Base-by-base conservation (phyloP, 2,888 invertebrate genomes). In the Gymnocheta viridis region DNA sequence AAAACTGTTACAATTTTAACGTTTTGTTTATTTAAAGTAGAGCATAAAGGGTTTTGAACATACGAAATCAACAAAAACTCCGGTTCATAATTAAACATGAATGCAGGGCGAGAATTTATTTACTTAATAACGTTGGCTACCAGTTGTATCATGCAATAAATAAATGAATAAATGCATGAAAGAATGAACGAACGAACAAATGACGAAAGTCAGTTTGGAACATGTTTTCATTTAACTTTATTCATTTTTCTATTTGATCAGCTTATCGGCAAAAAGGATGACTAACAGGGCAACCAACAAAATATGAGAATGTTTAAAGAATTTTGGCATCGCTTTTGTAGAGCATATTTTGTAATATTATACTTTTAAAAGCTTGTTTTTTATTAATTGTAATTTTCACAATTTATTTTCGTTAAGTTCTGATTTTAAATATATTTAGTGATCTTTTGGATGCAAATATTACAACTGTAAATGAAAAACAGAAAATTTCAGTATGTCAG, bases 191-290 rank as follows among this genome's bases (percentile, higher is more conserved):
- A 60, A 35, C 12, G n/a, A 49, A 58, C 32, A 27, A 60, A 35
- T 51, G 12, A 19, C 17, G 27, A 44, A 81, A 62, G 54, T 74
- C 44, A 54, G 69, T 54, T 54, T 72, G 62, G 62, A 70, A 84
- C 60, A 81, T 73, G 72, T 12, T 81, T 56, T 44, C 60, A 49
- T 77, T 80, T 72, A 41, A 32, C 10, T 51, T 32, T 19, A 60
- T 47, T 60, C 58, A 54, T 51, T 70, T 58, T 14, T 64, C 12
- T 81, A 69, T 74, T 81, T 81, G 54, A 32, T 35, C 54, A 67
- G 51, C 77, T 81, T 77, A 81, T 81, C 77, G 56, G 69, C 32
- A 27, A n/a, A n/a, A 54, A n/a, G 9, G 14, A 24, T 14, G 14
- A 51, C 1, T 12, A 51, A 12, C 51, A 14, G n/a, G 51, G 27